Evolutionary conservation across 2,113 vertebrate species (phyloP).

Genomic region (Tilapia sparmanii): DNA sequence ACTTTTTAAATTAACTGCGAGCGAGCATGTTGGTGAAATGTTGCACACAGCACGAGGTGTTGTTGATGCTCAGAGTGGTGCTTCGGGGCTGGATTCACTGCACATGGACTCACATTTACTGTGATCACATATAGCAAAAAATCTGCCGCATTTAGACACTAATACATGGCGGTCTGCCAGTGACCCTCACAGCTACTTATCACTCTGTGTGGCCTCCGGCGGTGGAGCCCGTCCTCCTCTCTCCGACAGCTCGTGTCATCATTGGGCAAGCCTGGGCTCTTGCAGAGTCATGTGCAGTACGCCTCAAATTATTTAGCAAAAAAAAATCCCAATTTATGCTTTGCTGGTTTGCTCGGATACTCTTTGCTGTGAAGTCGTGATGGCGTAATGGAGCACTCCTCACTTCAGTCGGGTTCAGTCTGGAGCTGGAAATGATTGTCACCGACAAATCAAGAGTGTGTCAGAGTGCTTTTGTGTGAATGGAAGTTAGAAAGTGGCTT

Average conservation of each 20-base stretch:
- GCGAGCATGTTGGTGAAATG: not conserved
- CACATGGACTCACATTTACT: conserved; percentile 36
- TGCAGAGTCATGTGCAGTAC: not conserved
- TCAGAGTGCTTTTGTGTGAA: conserved; percentile 64
- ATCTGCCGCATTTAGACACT: conserved; percentile 14
- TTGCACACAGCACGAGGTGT: not conserved
- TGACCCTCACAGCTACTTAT: conserved; percentile 38
- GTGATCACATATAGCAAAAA: conserved; percentile 11
- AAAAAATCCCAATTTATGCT: not conserved
- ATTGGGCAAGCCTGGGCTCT: not conserved
- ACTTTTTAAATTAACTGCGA: not conserved
- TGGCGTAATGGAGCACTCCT: conserved; percentile 44
- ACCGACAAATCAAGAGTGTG: conserved; percentile 46
- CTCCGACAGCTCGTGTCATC: not conserved
- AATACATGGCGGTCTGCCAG: not conserved
- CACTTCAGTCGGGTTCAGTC: not conserved
- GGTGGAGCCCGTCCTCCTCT: not conserved
- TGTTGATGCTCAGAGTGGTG: conserved; percentile 40
- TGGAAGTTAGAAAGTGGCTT: conserved; percentile 16
- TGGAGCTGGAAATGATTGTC: conserved; percentile 42
- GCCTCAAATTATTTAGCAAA: not conserved
- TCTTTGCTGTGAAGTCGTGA: conserved; percentile 27
- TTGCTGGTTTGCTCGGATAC: not conserved
- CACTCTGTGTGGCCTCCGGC: not conserved
- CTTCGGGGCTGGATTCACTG: conserved; percentile 40